phyloP scores from a whole-genome alignment of 2,113 vertebrate species.

The Rattus rattus region DNA sequence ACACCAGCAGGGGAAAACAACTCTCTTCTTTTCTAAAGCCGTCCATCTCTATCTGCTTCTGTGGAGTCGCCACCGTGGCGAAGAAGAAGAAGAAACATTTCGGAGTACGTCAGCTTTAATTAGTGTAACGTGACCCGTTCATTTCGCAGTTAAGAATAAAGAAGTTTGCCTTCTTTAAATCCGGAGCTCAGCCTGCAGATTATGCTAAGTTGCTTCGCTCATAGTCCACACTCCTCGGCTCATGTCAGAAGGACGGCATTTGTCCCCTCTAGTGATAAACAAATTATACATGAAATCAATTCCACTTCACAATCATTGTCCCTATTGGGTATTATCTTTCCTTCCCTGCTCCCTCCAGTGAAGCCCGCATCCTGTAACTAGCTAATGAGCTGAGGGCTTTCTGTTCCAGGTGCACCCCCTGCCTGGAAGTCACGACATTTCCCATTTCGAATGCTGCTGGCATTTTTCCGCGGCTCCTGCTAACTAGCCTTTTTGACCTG shows the following conservation, averaged over 20 bases:
- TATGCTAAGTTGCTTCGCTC: slow-evolving; percentile 92
- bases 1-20: slow-evolving; percentile 46
- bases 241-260: slow-evolving; percentile 90
- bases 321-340: slow-evolving; percentile 91
- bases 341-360: slow-evolving; percentile 88
- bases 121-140: slow-evolving; percentile 89
- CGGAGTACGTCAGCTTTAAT: slow-evolving; percentile 88
- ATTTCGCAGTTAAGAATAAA: slow-evolving; percentile 88
- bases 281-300: slow-evolving; percentile 96
- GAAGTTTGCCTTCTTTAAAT: slow-evolving; percentile 87
- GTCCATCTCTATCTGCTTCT: slow-evolving; percentile 77
- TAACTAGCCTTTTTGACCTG: slow-evolving; percentile 92
- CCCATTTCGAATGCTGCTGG: slow-evolving; percentile 90
- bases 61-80: slow-evolving; percentile 83
- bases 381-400: slow-evolving; percentile 92
- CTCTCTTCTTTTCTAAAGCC: slow-evolving; percentile 68
- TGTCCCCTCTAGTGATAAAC: slow-evolving; percentile 93
- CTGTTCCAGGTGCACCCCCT: slow-evolving; percentile 92
- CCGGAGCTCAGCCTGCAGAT: slow-evolving; percentile 88
- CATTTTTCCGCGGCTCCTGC: slow-evolving; percentile 91
- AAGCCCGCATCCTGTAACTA: slow-evolving; percentile 89
- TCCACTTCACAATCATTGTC: slow-evolving; percentile 92
- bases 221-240: slow-evolving; percentile 88
- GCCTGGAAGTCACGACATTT: slow-evolving; percentile 91
- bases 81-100: slow-evolving; percentile 86